Base-by-base conservation (phyloP, 2,113 vertebrate species). In the Tenebrosternarchus preto region DNA sequence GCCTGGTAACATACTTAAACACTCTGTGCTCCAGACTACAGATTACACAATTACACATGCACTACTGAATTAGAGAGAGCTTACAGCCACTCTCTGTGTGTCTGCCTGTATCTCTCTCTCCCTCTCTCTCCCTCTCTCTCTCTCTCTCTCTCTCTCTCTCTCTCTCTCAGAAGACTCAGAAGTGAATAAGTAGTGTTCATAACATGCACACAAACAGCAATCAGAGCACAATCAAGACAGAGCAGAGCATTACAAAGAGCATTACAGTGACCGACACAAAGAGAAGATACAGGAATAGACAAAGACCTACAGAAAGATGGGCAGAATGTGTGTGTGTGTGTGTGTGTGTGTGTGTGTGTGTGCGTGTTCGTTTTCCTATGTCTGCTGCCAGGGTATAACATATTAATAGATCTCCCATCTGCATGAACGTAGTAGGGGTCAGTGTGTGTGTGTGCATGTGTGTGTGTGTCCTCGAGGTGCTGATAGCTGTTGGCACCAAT, bases 401-500 rank as follows among this genome's bases (percentile, higher is more conserved):
- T 19, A 64, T 33, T 33, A 66, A 66, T 33, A 66, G 63, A 66
- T 6, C 63, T 20, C 43, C 43, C 43, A 15, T 50, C 12, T 50
- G 43, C 43, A 50, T 50, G 43, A 50, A 50, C 2, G 39, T 43
- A 43, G 39, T 43, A 50, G 12, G 12, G 1, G 43, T 46, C 11
- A 9, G 11, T 50, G 43, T 50, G 12, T 11, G 12, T 15, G 17
- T 80, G 31, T 64, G 59, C 66, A 27, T 70, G 53, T 74, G 46
- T 72, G 57, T 27, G 50, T 9, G 73, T 68, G 53, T 73, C 19
- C 53, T 33, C 24, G 55, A 91, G 87, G 90, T 91, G 91, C 87
- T 91, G 92, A 92, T 59, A 86, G 89, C 80, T 60, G 80, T 82
- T 89, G 87, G 87, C 89, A 90, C 29, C 80, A 87, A 91, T 90